Percentiles rank a stretch among this genome's conserved stretches.
These are phyloP conservation scores for Phrynocephalus versicolor DNA, from an alignment of 2,113 vertebrate genomes.

Conservation along the genomic window DNA sequence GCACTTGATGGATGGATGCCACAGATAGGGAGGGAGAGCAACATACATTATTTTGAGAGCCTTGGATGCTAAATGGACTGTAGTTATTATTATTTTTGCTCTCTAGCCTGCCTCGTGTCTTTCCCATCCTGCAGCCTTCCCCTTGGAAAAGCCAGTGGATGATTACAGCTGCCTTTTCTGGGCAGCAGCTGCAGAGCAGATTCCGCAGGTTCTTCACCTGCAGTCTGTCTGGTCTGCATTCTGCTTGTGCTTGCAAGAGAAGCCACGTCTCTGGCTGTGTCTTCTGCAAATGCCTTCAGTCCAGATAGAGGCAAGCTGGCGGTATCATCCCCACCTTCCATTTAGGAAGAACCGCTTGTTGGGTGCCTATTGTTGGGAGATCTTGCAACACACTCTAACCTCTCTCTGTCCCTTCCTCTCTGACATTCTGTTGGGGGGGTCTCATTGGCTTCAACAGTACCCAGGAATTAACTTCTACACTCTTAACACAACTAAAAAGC, in stretches of 20 bases:
- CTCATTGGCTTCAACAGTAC: not conserved
- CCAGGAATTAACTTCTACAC: too few species aligned
- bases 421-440: not conserved
- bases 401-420: too few species aligned
- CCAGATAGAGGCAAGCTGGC: not conserved
- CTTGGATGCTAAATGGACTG: not conserved
- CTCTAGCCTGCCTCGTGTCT: not conserved
- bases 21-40: not conserved
- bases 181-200: not conserved
- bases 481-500: too few species aligned
- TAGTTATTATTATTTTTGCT: not conserved
- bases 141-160: not conserved
- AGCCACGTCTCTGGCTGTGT: not conserved
- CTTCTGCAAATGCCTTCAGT: not conserved
- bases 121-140: not conserved
- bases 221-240: not conserved
- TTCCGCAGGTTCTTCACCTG: not conserved
- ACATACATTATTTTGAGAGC: not conserved
- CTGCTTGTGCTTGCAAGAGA: not conserved
- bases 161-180: not conserved
- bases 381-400: not conserved
- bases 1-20: slow-evolving; percentile 10
- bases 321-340: not conserved
- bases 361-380: not conserved
- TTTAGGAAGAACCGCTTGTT: not conserved